A percentile compares a stretch with the other conserved stretches of the same genome.
Conservation (phyloP, 2,113 vertebrate species). For the Herpailurus yagouaroundi region DNA sequence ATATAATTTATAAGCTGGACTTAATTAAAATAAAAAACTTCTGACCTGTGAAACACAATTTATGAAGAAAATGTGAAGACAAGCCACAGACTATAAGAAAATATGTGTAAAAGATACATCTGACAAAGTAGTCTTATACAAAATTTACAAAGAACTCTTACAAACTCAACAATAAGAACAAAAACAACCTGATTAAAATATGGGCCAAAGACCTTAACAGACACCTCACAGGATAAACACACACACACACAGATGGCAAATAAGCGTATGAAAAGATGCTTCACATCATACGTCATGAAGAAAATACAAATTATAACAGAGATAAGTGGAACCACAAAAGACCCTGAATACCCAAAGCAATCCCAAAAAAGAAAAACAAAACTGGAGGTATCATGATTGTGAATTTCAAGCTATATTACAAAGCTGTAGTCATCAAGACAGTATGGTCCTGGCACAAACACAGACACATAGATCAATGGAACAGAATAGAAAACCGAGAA, state of each 20-base stretch:
- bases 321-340: background rate
- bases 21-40: background rate
- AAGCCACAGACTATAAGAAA: background rate
- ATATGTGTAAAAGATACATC: background rate
- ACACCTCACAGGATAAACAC: background rate
- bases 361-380: too few relatives aligned
- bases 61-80: background rate
- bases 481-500: too few relatives aligned
- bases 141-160: background rate
- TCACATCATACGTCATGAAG: background rate
- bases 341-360: too few relatives aligned
- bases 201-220: background rate
- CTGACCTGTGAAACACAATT: background rate
- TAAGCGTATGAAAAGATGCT: background rate
- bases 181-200: background rate
- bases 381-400: too few relatives aligned
- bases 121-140: background rate
- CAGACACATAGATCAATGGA: too few relatives aligned
- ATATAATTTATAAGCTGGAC: background rate
- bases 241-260: background rate
- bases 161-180: background rate
- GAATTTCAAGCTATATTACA: too few relatives aligned
- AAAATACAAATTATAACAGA: background rate
- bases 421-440: too few relatives aligned
- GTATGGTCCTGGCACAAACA: too few relatives aligned